A percentile compares a stretch with the other conserved stretches of the same genome.
Evolutionary conservation across 1,140 invertebrate species (phyloP).

Genomic region (Macrobrachium nipponense): DNA sequence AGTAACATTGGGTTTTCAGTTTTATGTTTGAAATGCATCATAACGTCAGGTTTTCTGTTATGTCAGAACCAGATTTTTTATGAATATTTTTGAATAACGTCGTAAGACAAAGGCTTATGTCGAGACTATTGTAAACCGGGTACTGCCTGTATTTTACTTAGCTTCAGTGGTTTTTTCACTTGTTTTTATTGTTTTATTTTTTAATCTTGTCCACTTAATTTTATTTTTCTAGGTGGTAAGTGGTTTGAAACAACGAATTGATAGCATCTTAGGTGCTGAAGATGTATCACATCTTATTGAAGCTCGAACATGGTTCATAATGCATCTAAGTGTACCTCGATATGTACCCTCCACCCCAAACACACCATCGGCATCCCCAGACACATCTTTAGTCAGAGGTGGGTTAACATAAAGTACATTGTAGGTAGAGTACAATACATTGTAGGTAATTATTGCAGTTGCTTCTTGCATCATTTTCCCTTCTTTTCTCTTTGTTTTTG

Average conservation of each 20-base stretch:
- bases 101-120: too few species aligned
- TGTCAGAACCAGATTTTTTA: too few species aligned
- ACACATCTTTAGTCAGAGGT: constrained; percentile 39
- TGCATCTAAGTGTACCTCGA: constrained; percentile 24
- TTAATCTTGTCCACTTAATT: too few species aligned
- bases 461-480: not conserved
- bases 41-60: too few species aligned
- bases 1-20: too few species aligned
- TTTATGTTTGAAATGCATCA: too few species aligned
- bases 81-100: too few species aligned
- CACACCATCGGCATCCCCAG: constrained; percentile 38
- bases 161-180: too few species aligned
- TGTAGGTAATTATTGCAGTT: not conserved
- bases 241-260: constrained; percentile 59
- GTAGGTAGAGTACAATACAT: not conserved
- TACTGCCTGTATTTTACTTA: too few species aligned
- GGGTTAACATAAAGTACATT: not conserved
- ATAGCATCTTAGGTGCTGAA: constrained; percentile 40
- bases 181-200: too few species aligned
- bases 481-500: too few species aligned
- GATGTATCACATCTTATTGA: constrained; percentile 39
- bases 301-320: constrained; percentile 54
- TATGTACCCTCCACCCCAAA: constrained; percentile 24
- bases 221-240: constrained; percentile 55
- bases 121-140: too few species aligned